Percentiles rank a stretch among this genome's conserved stretches.
These are phyloP conservation scores for Drosophila parabipectinata DNA, from an alignment of 1,140 invertebrate species.

Conservation along the genomic window DNA sequence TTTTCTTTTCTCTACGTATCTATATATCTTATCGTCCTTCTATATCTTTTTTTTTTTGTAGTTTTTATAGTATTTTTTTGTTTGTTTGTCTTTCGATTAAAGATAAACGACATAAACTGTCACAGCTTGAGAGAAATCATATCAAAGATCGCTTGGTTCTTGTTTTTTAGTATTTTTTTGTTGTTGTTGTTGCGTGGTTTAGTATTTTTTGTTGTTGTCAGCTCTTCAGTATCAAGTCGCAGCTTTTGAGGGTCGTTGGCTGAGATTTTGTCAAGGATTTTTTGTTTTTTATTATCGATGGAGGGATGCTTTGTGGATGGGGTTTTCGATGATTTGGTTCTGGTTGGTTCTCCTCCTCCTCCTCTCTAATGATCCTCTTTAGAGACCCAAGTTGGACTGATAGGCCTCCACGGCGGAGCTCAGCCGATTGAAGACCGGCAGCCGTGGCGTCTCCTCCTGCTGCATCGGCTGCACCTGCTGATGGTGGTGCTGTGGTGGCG, in stretches of 20 bases:
- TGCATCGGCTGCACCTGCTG: slow-evolving; percentile 38
- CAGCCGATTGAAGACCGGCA: slow-evolving; percentile 90
- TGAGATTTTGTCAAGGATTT: slow-evolving; percentile 55
- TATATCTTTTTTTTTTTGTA: slow-evolving; percentile 7
- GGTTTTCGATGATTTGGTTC: neutral
- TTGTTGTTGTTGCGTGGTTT: neutral
- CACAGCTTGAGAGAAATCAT: slow-evolving; percentile 31
- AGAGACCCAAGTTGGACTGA: slow-evolving; percentile 69
- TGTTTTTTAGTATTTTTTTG: neutral
- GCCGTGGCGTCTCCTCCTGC: slow-evolving; percentile 80
- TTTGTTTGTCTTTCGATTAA: slow-evolving; percentile 8
- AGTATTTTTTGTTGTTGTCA: neutral
- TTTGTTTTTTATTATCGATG: slow-evolving; percentile 8
- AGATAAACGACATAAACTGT: slow-evolving; percentile 29
- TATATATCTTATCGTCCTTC: slow-evolving; percentile 5
- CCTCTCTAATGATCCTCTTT: slow-evolving; percentile 2
- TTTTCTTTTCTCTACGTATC: slow-evolving; percentile 1
- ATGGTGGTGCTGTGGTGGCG: slow-evolving; percentile 16
- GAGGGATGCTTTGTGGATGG: slow-evolving; percentile 24
- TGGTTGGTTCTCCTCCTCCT: neutral
- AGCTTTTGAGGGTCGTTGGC: slow-evolving; percentile 22
- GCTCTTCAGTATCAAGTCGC: neutral
- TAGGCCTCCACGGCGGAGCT: slow-evolving; percentile 87
- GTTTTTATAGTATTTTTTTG: neutral
- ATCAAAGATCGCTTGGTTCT: slow-evolving; percentile 14